These are phyloP conservation scores for Prietella phreatophila DNA, from an alignment of 2,113 vertebrate genomes.

Conservation along the genomic window DNA sequence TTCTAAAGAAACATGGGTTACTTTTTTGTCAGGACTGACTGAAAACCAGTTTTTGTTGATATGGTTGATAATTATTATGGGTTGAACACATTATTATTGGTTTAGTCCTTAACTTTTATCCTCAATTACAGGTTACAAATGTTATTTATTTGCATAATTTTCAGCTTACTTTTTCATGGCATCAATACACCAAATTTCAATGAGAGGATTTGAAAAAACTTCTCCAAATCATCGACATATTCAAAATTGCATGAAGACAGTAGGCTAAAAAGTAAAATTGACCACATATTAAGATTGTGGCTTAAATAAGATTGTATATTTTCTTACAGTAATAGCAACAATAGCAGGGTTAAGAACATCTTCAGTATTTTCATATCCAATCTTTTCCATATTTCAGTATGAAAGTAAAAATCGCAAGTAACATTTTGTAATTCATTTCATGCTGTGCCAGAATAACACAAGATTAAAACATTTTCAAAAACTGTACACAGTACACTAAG, in stretches of 20 bases:
- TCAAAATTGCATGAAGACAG: not conserved
- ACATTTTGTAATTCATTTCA: not conserved
- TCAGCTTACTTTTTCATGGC: no score
- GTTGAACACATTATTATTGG: no score
- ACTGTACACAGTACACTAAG: not conserved
- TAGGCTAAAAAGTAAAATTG: not conserved
- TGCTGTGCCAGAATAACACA: not conserved
- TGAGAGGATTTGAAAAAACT: no score
- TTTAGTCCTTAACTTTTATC: no score
- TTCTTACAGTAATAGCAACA: not conserved
- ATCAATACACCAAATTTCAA: no score
- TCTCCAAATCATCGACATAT: not conserved
- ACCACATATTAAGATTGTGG: not conserved
- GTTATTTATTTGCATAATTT: no score
- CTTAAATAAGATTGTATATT: not conserved
- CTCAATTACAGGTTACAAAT: no score
- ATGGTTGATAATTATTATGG: no score
- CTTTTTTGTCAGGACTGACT: no score
- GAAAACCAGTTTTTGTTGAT: no score
- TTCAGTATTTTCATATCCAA: not conserved
- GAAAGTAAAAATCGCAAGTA: not conserved
- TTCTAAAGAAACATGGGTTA: no score
- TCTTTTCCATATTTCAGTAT: not conserved
- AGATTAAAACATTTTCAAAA: not conserved
- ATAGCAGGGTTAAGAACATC: not conserved